Conservation (phyloP, 2,113 vertebrate genomes). For the Todiramphus chloris region DNA sequence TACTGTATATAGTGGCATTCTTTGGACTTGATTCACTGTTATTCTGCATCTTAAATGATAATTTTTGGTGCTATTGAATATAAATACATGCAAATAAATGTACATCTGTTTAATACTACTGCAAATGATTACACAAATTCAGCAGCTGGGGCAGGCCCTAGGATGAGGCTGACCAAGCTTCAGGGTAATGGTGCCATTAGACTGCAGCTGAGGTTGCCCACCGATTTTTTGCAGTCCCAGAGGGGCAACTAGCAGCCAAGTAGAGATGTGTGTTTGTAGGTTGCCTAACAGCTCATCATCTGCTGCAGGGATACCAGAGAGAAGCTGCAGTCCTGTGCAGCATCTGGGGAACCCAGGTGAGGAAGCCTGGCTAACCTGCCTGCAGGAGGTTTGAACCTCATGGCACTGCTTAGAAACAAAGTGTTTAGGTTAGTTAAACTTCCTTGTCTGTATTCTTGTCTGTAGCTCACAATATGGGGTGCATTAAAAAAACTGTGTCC, state of each 20-base stretch:
- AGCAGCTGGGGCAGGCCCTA: not conserved
- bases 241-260: fast-evolving
- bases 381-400: not conserved
- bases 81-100: not conserved
- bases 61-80: not conserved
- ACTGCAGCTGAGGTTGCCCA: fast-evolving
- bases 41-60: not conserved
- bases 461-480: not conserved
- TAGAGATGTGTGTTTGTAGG: not conserved
- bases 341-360: no score
- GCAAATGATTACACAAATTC: not conserved
- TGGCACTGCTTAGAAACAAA: not conserved
- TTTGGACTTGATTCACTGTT: not conserved
- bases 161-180: not conserved
- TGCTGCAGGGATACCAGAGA: not conserved
- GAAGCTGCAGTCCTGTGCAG: not conserved
- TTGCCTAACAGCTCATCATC: not conserved
- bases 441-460: not conserved
- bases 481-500: no score
- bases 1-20: not conserved
- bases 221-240: not conserved
- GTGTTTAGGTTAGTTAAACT: not conserved
- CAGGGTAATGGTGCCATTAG: no score
- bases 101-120: not conserved
- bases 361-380: not conserved